These are phyloP conservation scores for Caenorhabditis brenneri DNA, from an alignment of 1,140 invertebrate genomes.

Conservation along the genomic window DNA sequence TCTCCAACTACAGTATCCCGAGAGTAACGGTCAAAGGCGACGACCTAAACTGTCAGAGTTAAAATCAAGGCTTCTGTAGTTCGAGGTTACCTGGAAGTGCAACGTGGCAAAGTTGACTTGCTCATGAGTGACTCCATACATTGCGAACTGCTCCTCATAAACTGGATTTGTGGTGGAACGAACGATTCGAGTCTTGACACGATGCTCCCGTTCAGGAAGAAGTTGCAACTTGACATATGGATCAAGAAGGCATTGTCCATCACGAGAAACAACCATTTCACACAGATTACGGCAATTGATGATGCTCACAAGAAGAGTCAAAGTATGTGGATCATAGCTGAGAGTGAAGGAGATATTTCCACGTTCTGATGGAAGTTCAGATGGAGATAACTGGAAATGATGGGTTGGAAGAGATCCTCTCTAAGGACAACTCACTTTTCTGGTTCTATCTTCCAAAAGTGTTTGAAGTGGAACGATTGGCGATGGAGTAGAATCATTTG, in stretches of 20 bases:
- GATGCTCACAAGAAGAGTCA: constrained; percentile 61
- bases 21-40: constrained; percentile 95
- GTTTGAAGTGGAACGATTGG: constrained; percentile 41
- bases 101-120: constrained; percentile 84
- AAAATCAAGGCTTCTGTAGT: neutral
- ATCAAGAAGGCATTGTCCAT: constrained; percentile 74
- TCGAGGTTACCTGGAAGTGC: constrained; percentile 89
- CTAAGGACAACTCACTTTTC: neutral
- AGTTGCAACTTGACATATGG: constrained; percentile 93
- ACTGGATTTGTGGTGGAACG: constrained; percentile 88
- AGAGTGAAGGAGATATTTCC: constrained; percentile 49
- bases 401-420: neutral
- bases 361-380: constrained; percentile 49
- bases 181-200: constrained; percentile 88
- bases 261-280: constrained; percentile 56
- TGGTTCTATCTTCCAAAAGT: constrained; percentile 49
- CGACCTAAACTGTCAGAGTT: constrained; percentile 69
- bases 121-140: constrained; percentile 85
- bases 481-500: constrained; percentile 48
- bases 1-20: constrained; percentile 96
- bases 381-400: constrained; percentile 45
- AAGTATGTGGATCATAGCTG: constrained; percentile 47
- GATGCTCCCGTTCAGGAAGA: constrained; percentile 90
- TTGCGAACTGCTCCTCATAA: constrained; percentile 95
- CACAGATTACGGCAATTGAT: constrained; percentile 64